Conservation (phyloP, 2,113 vertebrate species). For the Marmota monax region DNA sequence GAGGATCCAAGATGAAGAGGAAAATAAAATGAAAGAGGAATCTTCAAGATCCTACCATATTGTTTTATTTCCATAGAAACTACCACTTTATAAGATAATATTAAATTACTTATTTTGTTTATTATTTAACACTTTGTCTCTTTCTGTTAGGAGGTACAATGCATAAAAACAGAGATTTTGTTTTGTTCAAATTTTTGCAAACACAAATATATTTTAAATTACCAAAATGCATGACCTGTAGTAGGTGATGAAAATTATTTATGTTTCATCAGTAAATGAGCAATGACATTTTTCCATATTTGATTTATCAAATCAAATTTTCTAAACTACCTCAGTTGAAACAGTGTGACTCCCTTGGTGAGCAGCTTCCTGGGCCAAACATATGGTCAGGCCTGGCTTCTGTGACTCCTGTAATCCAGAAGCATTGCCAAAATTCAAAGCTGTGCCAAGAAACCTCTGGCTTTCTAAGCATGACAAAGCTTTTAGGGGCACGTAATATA, state of each 20-base stretch:
- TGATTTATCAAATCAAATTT: neutral
- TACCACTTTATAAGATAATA: neutral
- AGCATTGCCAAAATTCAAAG: conserved; percentile 74
- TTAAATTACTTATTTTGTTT: neutral
- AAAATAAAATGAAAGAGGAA: neutral
- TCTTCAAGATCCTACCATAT: neutral
- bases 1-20: neutral
- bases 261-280: neutral
- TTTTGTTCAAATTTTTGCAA: neutral
- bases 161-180: neutral
- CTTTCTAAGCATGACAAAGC: conserved; percentile 14
- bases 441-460: conserved; percentile 68
- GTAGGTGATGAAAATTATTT: neutral
- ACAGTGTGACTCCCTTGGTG: neutral
- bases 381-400: conserved; percentile 56
- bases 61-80: neutral
- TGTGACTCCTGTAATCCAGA: conserved; percentile 51
- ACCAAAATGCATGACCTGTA: neutral
- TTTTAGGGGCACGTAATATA: conserved; percentile 2
- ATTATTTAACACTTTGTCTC: neutral
- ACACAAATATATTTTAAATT: neutral
- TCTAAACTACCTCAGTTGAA: neutral
- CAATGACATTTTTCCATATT: neutral
- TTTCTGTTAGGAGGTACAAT: neutral
- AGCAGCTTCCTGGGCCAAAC: conserved; percentile 68